Conservation (phyloP, 2,797 vertebrate species). For the Anniella stebbinsi region DNA sequence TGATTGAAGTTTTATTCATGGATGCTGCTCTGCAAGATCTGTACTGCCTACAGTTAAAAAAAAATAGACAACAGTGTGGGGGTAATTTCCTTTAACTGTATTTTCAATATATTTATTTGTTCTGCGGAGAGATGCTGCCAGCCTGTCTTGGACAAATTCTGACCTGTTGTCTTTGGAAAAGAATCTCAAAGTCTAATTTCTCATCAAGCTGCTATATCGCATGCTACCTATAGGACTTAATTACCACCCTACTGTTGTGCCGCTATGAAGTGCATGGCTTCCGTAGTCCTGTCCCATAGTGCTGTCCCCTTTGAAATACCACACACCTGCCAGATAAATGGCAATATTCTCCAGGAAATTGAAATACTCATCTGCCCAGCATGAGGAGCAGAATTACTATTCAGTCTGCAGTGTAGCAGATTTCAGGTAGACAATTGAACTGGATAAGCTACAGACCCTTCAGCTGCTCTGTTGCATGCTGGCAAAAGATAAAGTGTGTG, state of each 20-base stretch:
- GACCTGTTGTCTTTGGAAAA: background rate
- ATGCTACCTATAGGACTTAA: background rate
- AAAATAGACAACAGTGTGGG: background rate
- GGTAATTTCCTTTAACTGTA: background rate
- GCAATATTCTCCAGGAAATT: background rate
- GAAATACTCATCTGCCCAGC: background rate
- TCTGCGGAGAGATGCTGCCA: background rate
- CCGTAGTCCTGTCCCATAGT: background rate
- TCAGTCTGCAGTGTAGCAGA: background rate
- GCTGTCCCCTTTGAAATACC: background rate
- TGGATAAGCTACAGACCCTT: background rate
- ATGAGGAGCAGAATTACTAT: background rate
- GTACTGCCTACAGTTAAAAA: conserved; percentile 12
- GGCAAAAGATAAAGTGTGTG: background rate
- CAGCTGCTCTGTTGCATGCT: background rate
- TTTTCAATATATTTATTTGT: background rate
- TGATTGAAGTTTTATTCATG: background rate
- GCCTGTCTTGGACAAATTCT: background rate
- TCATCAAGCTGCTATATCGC: background rate
- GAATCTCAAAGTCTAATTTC: background rate
- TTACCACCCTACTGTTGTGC: background rate
- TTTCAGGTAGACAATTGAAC: background rate
- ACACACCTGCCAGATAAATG: background rate
- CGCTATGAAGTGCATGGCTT: background rate
- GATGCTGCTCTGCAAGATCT: background rate